These are phyloP conservation scores for Rugalucina vietnamica DNA, from an alignment of 2,888 invertebrate genomes.

Conservation along the genomic window DNA sequence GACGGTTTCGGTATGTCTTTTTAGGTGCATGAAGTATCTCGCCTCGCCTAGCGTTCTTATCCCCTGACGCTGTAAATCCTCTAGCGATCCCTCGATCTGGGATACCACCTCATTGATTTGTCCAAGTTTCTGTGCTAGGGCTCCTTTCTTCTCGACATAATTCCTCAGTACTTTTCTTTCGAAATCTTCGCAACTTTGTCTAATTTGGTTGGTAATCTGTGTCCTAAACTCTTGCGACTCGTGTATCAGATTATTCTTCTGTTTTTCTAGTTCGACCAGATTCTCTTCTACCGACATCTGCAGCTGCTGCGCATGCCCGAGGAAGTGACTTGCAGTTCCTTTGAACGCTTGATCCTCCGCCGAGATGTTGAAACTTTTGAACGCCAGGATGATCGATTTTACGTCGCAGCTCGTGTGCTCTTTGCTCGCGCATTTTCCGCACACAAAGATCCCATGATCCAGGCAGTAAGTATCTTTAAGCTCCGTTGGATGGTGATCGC, in stretches of 20 bases:
- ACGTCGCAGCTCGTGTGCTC: not conserved
- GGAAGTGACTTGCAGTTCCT: not conserved
- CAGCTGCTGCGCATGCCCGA: not conserved
- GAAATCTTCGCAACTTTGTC: slow-evolving; percentile 1
- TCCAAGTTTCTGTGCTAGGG: not conserved
- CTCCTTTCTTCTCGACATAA: not conserved
- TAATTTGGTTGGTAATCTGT: not conserved
- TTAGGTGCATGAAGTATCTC: not conserved
- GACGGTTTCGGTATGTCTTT: not conserved
- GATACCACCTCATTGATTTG: not conserved
- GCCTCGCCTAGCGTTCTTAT: not conserved
- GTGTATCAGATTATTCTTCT: not conserved
- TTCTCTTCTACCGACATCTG: not conserved
- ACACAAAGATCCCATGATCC: not conserved
- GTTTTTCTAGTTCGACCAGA: not conserved
- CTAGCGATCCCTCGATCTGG: not conserved
- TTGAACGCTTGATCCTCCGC: slow-evolving; percentile 2
- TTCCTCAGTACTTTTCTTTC: not conserved
- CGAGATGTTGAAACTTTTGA: not conserved
- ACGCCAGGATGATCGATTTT: not conserved
- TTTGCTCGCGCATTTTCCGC: not conserved
- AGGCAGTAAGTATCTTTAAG: not conserved
- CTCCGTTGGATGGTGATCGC: not conserved
- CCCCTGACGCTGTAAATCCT: not conserved
- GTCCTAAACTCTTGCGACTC: not conserved